Percentiles rank a stretch among this genome's conserved stretches.
phyloP scores from a whole-genome alignment of 2,797 vertebrate genomes.

The Antrozous pallidus region DNA sequence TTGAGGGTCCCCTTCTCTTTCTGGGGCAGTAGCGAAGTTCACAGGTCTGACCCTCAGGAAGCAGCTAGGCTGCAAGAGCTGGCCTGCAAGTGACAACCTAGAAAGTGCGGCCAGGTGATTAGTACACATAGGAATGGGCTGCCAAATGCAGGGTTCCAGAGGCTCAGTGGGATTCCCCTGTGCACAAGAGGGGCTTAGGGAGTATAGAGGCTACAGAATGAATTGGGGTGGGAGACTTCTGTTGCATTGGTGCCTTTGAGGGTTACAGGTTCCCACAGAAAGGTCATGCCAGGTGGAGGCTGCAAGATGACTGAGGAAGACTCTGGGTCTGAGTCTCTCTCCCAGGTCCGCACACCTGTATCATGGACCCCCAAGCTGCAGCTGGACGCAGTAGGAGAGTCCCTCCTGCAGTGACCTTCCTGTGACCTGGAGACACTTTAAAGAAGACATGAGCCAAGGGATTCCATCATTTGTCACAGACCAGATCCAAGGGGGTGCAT shows the following conservation, averaged over 20 bases:
- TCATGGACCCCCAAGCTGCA: fast-evolving
- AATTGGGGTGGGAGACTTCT: neutral
- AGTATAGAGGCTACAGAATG: neutral
- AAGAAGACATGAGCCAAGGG: neutral
- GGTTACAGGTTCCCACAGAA: neutral
- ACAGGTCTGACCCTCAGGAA: neutral
- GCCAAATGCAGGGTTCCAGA: neutral
- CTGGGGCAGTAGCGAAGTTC: neutral
- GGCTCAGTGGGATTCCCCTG: neutral
- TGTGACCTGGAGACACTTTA: neutral
- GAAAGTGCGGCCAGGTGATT: neutral
- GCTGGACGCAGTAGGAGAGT: neutral
- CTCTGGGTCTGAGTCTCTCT: neutral
- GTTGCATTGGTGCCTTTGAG: neutral
- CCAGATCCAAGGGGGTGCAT: fast-evolving
- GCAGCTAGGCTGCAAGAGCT: neutral
- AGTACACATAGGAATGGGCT: fast-evolving
- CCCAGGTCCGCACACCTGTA: fast-evolving
- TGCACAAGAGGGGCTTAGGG: fast-evolving
- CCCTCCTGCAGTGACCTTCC: neutral
- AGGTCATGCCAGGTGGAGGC: neutral
- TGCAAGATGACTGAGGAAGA: neutral
- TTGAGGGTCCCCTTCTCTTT: neutral
- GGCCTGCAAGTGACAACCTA: neutral
- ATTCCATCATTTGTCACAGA: neutral